Evolutionary conservation across 2,888 invertebrate species (phyloP).

Genomic region (Cosmia trapezina): DNA sequence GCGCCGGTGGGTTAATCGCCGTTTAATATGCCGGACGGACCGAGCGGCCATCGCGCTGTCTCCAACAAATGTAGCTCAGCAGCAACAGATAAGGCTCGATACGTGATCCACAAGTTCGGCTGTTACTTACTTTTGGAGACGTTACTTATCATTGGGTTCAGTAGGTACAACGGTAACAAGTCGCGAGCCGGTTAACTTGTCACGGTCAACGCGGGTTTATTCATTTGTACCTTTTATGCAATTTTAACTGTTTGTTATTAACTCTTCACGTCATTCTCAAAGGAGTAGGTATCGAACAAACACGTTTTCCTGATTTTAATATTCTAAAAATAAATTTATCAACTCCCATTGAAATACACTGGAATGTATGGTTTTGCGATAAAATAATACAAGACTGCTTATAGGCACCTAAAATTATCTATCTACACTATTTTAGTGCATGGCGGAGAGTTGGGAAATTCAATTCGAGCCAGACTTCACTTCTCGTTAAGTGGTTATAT

Average conservation of each 20-base stretch:
- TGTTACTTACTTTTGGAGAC: constrained; percentile 7
- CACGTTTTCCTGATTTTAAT: constrained; percentile 11
- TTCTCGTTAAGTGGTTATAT: constrained; percentile 89
- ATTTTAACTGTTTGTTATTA: neutral
- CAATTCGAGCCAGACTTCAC: constrained; percentile 87
- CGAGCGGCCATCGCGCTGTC: constrained; percentile 69
- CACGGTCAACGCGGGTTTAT: constrained; percentile 51
- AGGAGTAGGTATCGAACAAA: neutral
- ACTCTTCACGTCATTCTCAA: constrained; percentile 1
- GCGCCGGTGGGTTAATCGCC: constrained; percentile 89
- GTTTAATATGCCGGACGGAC: constrained; percentile 88
- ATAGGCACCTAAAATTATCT: constrained; percentile 58
- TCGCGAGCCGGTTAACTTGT: constrained; percentile 23
- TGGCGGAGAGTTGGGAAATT: constrained; percentile 80
- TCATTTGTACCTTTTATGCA: no score
- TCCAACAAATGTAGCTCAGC: constrained; percentile 68
- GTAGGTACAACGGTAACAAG: neutral
- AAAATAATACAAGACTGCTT: constrained; percentile 7
- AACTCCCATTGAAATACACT: neutral
- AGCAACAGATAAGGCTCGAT: constrained; percentile 67
- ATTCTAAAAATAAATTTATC: neutral
- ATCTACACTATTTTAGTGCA: constrained; percentile 75
- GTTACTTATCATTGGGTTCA: neutral
- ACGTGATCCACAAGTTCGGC: constrained; percentile 58
- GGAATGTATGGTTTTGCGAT: constrained; percentile 4